phyloP scores from a whole-genome alignment of 2,888 invertebrate species.

The Drymonia ruficornis region DNA sequence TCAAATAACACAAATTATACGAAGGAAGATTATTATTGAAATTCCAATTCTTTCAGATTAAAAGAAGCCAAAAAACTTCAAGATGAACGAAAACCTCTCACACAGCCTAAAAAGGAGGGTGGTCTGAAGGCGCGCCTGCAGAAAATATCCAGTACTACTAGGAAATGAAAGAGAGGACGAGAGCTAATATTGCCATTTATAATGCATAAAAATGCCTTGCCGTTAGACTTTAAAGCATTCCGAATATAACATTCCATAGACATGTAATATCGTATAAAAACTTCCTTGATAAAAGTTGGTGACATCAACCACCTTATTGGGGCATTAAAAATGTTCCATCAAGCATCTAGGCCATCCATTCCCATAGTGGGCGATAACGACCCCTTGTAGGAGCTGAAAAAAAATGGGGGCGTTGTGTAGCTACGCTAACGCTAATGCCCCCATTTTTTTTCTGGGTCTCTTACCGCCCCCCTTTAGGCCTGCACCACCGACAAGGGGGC shows the following conservation, averaged over 20 bases:
- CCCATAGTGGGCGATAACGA: no score
- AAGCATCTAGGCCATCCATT: no score
- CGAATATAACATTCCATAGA: constrained; percentile 29
- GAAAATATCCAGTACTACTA: constrained; percentile 76
- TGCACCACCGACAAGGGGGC: no score
- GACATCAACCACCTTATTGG: no score
- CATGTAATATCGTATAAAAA: constrained; percentile 2
- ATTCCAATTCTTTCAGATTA: constrained; percentile 71
- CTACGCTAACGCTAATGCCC: no score
- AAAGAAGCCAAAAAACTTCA: constrained; percentile 86
- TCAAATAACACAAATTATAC: no score
- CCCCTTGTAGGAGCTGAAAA: no score
- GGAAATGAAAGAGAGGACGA: constrained; percentile 51
- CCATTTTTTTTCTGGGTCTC: no score
- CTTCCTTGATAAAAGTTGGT: no score
- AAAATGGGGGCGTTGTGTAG: no score
- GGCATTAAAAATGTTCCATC: no score
- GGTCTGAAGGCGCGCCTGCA: constrained; percentile 87
- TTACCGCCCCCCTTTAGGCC: no score
- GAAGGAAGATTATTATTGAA: neutral
- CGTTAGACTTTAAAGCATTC: constrained; percentile 19
- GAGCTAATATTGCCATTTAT: neutral
- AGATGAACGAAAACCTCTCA: constrained; percentile 81
- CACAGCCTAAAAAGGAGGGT: constrained; percentile 86
- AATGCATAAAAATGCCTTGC: constrained; percentile 2